Evolutionary conservation across 2,888 invertebrate genomes (phyloP), one percentile per base, ranked within the genome.

Genomic region (Emmelina monodactyla): DNA sequence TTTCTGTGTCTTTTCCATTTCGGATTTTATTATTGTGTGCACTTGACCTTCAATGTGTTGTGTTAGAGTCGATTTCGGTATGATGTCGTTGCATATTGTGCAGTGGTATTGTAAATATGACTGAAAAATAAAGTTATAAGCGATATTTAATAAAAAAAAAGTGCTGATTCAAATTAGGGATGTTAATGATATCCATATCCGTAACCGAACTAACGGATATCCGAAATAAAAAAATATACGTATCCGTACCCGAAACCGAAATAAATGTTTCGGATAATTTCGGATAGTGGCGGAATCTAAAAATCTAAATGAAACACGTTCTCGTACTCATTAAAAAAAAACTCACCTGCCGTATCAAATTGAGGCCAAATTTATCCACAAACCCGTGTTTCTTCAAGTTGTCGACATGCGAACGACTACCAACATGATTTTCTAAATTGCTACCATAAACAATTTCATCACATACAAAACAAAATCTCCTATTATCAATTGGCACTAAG

Each of bases 311-410:
- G 5, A 19, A 19, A 19, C 5, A 19, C 19, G 5, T 5, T 19
- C 9, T 19, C 19, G 5, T 9, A 6, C n/a, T 11, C 12, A 19
- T 9, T 15, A 31, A 31, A 22, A 11, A 16, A 25, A 30, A 28
- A 31, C 47, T 45, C 10, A 59, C 64, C 58, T 63, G 63, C 38
- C 63, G 42, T 2, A 63, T 37, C 9, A 60, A 40, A 35, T 51
- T 47, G 11, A 44, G 50, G 1, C 49, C 43, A 36, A 50, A 55
- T 34, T 53, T 46, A 29, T 51, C 44, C 31, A 62, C 19, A 45
- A 54, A 45, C 31, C 53, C 43, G 37, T 46, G 43, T 34, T 48
- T 38, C 2, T 44, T 25, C 32, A 54, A 22, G 41, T 51, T 41
- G 9, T 50, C 37, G 10, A 32, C 10, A 48, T 56, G 53, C 13